Evolutionary conservation across 2,113 vertebrate genomes (phyloP).

Genomic region (Daboia siamensis): DNA sequence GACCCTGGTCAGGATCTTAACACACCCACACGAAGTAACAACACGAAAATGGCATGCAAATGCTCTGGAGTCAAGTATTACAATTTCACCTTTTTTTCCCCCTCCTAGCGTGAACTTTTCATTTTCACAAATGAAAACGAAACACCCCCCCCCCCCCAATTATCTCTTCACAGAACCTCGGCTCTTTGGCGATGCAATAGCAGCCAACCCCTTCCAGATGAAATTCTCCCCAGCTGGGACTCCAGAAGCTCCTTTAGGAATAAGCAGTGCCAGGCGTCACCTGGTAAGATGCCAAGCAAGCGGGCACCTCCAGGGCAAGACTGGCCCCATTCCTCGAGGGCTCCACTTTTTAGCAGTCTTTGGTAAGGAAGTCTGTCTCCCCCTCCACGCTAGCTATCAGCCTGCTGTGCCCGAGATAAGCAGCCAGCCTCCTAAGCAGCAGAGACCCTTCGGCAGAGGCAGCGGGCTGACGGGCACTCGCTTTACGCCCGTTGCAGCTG

Average conservation of each 20-base stretch:
- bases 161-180: not conserved
- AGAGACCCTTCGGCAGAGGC: not conserved
- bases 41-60: not conserved
- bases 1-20: not conserved
- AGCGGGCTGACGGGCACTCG: not conserved
- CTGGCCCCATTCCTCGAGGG: slow-evolving; percentile 1
- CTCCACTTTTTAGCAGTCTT: not conserved
- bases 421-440: not conserved
- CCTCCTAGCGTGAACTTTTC: not conserved
- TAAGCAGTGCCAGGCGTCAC: not conserved
- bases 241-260: not conserved
- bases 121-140: not conserved
- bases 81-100: not conserved
- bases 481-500: not conserved
- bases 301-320: not conserved
- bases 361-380: not conserved
- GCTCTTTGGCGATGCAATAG: not conserved
- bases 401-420: not conserved
- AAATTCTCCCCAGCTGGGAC: not conserved
- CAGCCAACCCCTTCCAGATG: not conserved
- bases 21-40: not conserved
- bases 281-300: not conserved
- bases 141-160: not conserved
- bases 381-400: accelerated
- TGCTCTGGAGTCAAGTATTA: not conserved